Percentiles rank a stretch among this genome's conserved stretches.
phyloP scores from a whole-genome alignment of 2,888 invertebrate genomes.

The Eurytoma adleriae region DNA sequence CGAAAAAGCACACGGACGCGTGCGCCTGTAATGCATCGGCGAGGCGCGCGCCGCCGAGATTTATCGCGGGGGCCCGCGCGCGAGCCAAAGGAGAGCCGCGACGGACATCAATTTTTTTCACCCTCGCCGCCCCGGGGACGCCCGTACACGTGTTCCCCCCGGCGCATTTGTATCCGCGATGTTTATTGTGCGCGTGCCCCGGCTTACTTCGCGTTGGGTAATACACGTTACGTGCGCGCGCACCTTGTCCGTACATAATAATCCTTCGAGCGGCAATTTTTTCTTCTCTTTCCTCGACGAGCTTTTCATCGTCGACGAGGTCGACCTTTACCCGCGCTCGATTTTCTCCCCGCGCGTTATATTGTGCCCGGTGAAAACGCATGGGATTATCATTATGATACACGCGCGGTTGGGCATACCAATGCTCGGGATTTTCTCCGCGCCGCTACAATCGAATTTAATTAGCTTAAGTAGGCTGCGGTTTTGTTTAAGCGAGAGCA shows the following conservation, averaged over 20 bases:
- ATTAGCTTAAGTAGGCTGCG: too few species aligned
- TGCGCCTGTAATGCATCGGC: constrained; percentile 13
- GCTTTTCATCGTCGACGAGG: background rate
- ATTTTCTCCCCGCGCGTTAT: too few species aligned
- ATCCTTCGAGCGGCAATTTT: background rate
- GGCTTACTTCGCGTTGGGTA: constrained; percentile 48
- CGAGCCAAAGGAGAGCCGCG: constrained; percentile 7
- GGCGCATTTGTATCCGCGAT: constrained; percentile 38
- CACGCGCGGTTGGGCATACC: too few species aligned
- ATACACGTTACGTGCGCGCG: constrained; percentile 41
- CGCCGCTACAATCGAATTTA: too few species aligned
- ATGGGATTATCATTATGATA: too few species aligned
- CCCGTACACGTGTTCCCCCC: constrained; percentile 8
- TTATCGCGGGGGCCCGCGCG: constrained; percentile 30
- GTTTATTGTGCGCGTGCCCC: constrained; percentile 41
- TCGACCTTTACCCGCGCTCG: background rate
- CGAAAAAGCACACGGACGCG: constrained; percentile 11
- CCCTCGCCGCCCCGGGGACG: constrained; percentile 1
- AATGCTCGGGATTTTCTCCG: too few species aligned
- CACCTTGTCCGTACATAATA: constrained; percentile 42
- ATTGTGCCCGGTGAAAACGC: too few species aligned
- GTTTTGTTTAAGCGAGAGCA: too few species aligned
- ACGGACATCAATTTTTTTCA: background rate
- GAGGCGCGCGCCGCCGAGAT: constrained; percentile 28
- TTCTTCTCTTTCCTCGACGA: background rate